Evolutionary conservation across 1,140 invertebrate species (phyloP), one percentile per base, ranked within the genome.

Genomic region (Zaprionus inermis): DNA sequence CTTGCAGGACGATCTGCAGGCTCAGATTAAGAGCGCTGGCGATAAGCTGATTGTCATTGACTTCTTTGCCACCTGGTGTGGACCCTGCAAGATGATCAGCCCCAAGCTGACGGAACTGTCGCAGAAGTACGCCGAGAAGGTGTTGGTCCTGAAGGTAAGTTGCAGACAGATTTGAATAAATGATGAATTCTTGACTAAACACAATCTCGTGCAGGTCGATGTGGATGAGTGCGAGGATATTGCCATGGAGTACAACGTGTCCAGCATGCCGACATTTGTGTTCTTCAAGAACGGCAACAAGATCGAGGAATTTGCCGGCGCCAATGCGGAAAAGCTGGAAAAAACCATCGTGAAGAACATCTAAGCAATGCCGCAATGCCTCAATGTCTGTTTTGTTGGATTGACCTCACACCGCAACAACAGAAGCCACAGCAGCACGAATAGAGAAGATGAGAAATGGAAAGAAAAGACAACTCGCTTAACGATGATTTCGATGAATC

Each of bases 201-300:
- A 34, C 9, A 9, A 38, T 18, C n/a, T 9, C n/a, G 94, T 93
- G n/a, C 91, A 98, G 97, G 95, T 98, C 20, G 97, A 98, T 93
- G 97, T 99, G 2, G 98, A 99, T 88, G 96, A 98, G 77, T 95
- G 95, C 88, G 97, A 97, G 90, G 97, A 97, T 18, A 93, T 98
- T 58, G 96, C 96, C 10, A 93, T 94, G 57, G 94, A 96, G 63
- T 98, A 97, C 93, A 94, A 96, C 75, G 96, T 99, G 78, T 94
- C 94, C 72, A 97, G 96, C 56, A 98, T 98, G 97, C 98, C 98
- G 49, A 98, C 98, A 1, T 99, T 99, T 92, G 92, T 98, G 22
- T 98, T 98, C 92, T 93, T 98, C 73, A 98, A 98, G 93, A 95
- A 95, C 79, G 93, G 94, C 36, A 85, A 94, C 89, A 94, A 95